Percentiles rank a stretch among this genome's conserved stretches.
Evolutionary conservation across 2,888 invertebrate species (phyloP).

Genomic region (Serripes groenlandicus): DNA sequence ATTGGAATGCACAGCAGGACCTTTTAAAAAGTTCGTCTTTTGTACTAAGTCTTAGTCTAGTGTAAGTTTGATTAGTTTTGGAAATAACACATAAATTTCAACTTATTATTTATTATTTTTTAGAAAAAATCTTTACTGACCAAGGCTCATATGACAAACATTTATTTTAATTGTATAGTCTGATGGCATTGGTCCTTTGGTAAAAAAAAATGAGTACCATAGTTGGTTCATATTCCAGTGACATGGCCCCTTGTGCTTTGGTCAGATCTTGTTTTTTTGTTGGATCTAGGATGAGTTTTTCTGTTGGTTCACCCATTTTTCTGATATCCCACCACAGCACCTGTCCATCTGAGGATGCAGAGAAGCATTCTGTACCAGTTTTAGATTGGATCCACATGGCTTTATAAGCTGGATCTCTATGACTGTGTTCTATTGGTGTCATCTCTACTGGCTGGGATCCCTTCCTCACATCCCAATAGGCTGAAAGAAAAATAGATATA

Average conservation of each 20-base stretch:
- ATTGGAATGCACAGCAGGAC: too few species aligned
- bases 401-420: conserved; percentile 95
- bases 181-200: too few species aligned
- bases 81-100: too few species aligned
- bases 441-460: conserved; percentile 93
- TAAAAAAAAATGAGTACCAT: too few species aligned
- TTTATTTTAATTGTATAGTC: too few species aligned
- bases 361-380: conserved; percentile 97
- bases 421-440: conserved; percentile 93
- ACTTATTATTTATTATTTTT: too few species aligned
- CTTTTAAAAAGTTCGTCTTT: too few species aligned
- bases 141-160: too few species aligned
- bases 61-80: too few species aligned
- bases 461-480: conserved; percentile 88
- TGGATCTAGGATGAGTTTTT: conserved; percentile 91
- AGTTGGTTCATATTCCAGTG: conserved; percentile 93
- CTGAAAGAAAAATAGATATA: conserved; percentile 67
- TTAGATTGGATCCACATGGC: conserved; percentile 97
- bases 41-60: too few species aligned
- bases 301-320: conserved; percentile 91
- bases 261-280: conserved; percentile 90
- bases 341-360: conserved; percentile 96
- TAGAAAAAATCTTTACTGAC: too few species aligned
- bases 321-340: conserved; percentile 93
- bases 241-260: conserved; percentile 91